phyloP scores from a whole-genome alignment of 1,140 invertebrate species.

The Drosophila athabasca region DNA sequence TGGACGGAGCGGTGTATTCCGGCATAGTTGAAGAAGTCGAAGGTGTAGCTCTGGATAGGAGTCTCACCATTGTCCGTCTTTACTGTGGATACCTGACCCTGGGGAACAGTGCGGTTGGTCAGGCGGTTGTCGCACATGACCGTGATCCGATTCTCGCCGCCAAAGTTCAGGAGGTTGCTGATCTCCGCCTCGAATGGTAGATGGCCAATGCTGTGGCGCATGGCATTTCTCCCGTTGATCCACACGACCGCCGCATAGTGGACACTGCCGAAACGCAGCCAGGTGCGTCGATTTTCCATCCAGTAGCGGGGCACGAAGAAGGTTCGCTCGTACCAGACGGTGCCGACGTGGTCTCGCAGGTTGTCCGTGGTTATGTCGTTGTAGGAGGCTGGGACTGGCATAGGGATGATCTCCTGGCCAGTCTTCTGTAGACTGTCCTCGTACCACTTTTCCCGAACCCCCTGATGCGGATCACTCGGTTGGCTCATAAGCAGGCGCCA shows the following conservation, averaged over 20 bases:
- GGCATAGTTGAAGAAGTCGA: conserved; percentile 99
- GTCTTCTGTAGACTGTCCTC: conserved; percentile 71
- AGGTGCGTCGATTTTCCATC: conserved; percentile 88
- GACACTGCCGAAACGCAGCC: conserved; percentile 93
- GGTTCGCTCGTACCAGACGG: conserved; percentile 95
- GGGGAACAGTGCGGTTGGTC: conserved; percentile 90
- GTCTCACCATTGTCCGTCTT: conserved; percentile 87
- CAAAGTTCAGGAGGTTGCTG: conserved; percentile 87
- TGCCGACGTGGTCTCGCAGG: conserved; percentile 95
- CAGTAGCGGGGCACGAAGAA: conserved; percentile 91
- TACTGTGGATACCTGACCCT: conserved; percentile 87
- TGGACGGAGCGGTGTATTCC: conserved; percentile 96
- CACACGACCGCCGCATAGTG: conserved; percentile 94
- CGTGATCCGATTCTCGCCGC: conserved; percentile 90
- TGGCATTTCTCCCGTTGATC: conserved; percentile 92
- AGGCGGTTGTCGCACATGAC: conserved; percentile 97
- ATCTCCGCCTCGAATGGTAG: conserved; percentile 96
- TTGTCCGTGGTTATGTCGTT: conserved; percentile 95
- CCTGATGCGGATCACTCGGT: conserved; percentile 86
- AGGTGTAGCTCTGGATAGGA: conserved; percentile 92
- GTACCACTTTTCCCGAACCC: conserved; percentile 91
- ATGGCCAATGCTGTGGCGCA: conserved; percentile 96
- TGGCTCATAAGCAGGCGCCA: conserved; percentile 92
- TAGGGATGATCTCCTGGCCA: conserved; percentile 85
- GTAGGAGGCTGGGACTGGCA: conserved; percentile 98